Conservation (phyloP, 37 sponge, comb jelly and placozoan genomes). For the Bolinopsis microptera region DNA sequence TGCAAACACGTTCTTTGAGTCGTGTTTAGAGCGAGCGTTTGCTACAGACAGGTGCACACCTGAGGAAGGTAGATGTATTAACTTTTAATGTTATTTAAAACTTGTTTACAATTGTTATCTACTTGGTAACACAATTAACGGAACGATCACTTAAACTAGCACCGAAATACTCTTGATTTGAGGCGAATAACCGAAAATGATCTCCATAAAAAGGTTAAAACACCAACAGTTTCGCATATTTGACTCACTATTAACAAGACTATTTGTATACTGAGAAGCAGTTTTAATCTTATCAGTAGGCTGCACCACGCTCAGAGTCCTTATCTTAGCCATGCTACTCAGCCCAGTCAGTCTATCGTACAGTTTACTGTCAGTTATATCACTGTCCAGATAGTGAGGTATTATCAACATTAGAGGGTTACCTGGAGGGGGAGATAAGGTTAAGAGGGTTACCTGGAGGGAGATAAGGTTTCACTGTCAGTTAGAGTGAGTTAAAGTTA, state of each 20-base stretch:
- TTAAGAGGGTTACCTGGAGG: too few species aligned
- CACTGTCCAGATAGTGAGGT: slow-evolving; percentile 57
- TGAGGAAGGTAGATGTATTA: neutral
- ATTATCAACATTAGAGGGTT: slow-evolving; percentile 64
- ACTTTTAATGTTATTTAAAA: neutral
- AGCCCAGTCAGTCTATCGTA: neutral
- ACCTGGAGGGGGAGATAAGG: neutral
- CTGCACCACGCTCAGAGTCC: slow-evolving; percentile 25
- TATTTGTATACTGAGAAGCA: slow-evolving; percentile 60
- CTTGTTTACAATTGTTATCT: too few species aligned
- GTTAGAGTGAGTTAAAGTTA: too few species aligned
- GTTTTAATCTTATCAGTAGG: slow-evolving; percentile 54
- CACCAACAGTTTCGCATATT: too few species aligned
- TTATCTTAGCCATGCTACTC: slow-evolving; percentile 40
- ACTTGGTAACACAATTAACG: too few species aligned
- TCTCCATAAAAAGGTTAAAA: too few species aligned
- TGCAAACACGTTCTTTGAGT: slow-evolving; percentile 43
- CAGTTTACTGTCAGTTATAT: slow-evolving; percentile 33
- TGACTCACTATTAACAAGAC: slow-evolving; percentile 42
- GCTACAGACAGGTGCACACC: slow-evolving; percentile 37
- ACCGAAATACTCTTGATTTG: too few species aligned
- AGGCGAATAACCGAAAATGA: too few species aligned
- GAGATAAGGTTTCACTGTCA: neutral
- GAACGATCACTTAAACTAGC: too few species aligned
- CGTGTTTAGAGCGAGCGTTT: slow-evolving; percentile 38